phyloP scores from a whole-genome alignment of 2,113 vertebrate species.

The Cardinalis cardinalis region DNA sequence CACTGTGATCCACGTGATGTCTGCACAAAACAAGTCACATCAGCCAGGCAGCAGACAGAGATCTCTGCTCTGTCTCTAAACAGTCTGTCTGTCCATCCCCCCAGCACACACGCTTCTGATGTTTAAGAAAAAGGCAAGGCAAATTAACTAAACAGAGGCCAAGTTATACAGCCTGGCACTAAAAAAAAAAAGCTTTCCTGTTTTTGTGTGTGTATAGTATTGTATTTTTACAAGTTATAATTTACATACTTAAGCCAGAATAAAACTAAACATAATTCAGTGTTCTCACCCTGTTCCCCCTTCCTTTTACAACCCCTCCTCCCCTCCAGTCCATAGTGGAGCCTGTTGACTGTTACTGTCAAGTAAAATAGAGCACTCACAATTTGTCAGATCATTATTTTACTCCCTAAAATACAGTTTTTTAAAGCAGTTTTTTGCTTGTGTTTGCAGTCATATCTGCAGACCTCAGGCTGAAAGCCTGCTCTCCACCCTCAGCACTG shows the following conservation, averaged over 20 bases:
- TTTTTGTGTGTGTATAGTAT: neutral
- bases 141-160: conserved; percentile 17
- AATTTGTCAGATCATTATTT: neutral
- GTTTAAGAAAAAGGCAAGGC: neutral
- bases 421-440: neutral
- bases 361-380: neutral
- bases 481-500: neutral
- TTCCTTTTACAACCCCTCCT: neutral
- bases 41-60: neutral
- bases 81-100: neutral
- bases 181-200: neutral
- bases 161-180: neutral
- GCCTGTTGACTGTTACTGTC: neutral
- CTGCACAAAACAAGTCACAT: neutral
- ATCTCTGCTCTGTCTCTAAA: neutral
- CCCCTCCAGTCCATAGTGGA: neutral
- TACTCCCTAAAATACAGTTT: neutral
- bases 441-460: neutral
- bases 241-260: neutral
- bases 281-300: neutral
- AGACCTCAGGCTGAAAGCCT: neutral
- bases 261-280: neutral
- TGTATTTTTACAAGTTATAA: conserved; percentile 40
- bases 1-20: neutral
- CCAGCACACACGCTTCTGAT: neutral